These are phyloP conservation scores for Epistrophe grossulariae DNA, from an alignment of 2,888 invertebrate genomes.

Conservation along the genomic window DNA sequence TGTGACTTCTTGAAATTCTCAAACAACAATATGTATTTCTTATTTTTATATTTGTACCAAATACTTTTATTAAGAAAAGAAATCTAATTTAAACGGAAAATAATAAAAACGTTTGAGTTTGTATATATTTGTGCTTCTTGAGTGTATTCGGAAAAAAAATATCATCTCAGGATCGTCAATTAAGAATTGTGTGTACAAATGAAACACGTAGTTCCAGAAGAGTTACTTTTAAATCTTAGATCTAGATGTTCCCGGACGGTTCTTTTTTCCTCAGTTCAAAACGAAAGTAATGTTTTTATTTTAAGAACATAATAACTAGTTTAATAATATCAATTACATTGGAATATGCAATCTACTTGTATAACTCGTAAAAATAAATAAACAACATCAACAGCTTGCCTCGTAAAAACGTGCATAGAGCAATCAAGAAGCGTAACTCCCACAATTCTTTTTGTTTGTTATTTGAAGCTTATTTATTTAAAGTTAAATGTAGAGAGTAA, in stretches of 20 bases:
- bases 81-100: no score
- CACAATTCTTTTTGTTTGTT: conserved; percentile 9
- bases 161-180: no score
- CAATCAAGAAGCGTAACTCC: conserved; percentile 36
- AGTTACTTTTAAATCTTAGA: background rate
- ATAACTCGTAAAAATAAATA: background rate
- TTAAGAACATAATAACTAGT: background rate
- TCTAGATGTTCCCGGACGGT: background rate
- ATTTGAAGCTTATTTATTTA: background rate
- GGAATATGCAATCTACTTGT: background rate
- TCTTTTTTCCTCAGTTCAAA: background rate
- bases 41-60: no score
- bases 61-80: no score
- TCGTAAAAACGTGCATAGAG: background rate
- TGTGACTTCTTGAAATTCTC: no score
- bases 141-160: background rate
- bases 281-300: background rate
- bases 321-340: conserved; percentile 17
- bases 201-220: background rate
- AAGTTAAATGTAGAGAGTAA: background rate
- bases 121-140: background rate
- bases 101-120: background rate
- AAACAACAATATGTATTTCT: no score
- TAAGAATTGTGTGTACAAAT: background rate
- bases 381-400: background rate